phyloP scores from a whole-genome alignment of 2,797 vertebrate species.

The Gymnothorax javanicus region DNA sequence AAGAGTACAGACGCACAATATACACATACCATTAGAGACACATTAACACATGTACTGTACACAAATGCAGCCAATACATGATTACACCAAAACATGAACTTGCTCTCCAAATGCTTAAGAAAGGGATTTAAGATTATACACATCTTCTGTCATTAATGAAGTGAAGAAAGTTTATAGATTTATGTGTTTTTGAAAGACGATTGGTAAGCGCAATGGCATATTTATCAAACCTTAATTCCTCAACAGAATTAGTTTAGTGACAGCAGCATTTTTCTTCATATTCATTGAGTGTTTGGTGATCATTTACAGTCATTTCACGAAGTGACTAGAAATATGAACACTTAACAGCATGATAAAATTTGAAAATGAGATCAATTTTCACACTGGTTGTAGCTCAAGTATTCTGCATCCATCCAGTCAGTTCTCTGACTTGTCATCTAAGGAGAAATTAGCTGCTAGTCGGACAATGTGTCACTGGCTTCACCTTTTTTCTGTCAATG shows the following conservation, averaged over 20 bases:
- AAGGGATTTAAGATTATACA: background rate
- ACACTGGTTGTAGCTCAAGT: too few relatives aligned
- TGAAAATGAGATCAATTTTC: too few relatives aligned
- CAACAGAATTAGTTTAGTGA: background rate
- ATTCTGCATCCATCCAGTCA: too few relatives aligned
- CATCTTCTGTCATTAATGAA: background rate
- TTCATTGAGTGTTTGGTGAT: background rate
- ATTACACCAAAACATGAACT: background rate
- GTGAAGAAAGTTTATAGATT: background rate
- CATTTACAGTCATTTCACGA: background rate
- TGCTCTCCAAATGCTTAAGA: background rate
- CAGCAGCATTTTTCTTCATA: background rate
- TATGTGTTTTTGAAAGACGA: background rate
- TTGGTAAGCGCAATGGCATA: background rate
- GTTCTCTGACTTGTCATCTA: too few relatives aligned
- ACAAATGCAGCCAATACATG: background rate
- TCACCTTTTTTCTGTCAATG: too few relatives aligned
- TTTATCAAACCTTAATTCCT: background rate
- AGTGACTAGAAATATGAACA: background rate
- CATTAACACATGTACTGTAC: background rate
- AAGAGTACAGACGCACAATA: background rate
- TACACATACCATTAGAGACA: background rate
- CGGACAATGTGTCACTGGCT: too few relatives aligned
- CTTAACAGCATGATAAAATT: too few relatives aligned
- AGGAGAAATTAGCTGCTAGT: too few relatives aligned